phyloP scores from a whole-genome alignment of 2,888 invertebrate genomes.

The Diarsia dahlii region DNA sequence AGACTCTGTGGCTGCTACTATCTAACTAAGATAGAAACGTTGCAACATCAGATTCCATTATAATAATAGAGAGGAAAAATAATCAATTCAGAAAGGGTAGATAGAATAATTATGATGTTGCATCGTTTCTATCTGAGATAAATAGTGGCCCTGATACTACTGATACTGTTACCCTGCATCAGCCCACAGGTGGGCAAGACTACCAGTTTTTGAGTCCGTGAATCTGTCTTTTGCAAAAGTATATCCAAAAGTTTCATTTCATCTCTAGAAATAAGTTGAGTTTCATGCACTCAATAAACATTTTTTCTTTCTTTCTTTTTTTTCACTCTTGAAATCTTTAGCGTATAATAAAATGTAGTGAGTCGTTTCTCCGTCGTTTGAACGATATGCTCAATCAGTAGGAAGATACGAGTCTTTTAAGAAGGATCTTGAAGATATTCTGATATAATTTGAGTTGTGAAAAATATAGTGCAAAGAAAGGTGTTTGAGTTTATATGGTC shows the following conservation, averaged over 20 bases:
- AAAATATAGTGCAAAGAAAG: background rate
- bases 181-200: too few relatives aligned
- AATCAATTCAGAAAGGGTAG: background rate
- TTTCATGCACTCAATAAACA: constrained; percentile 29
- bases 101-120: background rate
- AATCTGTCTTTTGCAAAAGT: background rate
- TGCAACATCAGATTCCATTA: too few relatives aligned
- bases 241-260: background rate
- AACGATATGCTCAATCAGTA: constrained; percentile 7
- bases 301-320: too few relatives aligned
- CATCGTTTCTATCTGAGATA: background rate
- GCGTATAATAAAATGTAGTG: background rate
- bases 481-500: background rate
- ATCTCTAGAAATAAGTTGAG: constrained; percentile 1
- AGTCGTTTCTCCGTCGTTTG: background rate
- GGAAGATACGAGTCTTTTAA: constrained; percentile 5
- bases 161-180: too few relatives aligned
- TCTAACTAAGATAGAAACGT: too few relatives aligned
- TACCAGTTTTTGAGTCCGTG: too few relatives aligned
- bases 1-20: too few relatives aligned
- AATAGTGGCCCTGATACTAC: background rate
- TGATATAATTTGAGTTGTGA: constrained; percentile 2
- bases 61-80: too few relatives aligned
- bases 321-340: constrained; percentile 9
- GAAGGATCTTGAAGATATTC: background rate